A percentile compares a stretch with the other conserved stretches of the same genome.
These are phyloP conservation scores for Lophura nycthemera DNA, from an alignment of 2,113 vertebrate genomes.

Conservation along the genomic window DNA sequence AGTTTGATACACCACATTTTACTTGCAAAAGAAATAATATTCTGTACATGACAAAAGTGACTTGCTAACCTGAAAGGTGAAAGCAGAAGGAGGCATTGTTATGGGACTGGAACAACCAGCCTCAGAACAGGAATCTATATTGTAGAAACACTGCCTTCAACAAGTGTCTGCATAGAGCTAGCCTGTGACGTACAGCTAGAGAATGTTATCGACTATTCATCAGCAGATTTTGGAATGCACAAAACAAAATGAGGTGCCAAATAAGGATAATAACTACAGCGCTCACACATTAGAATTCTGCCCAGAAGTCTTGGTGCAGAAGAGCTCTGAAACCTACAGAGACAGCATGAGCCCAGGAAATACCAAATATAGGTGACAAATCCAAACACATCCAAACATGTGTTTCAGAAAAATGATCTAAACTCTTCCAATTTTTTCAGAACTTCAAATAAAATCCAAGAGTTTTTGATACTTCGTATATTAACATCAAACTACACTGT, in stretches of 20 bases:
- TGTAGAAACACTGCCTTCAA: background rate
- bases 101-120: background rate
- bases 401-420: background rate
- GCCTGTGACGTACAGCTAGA: background rate
- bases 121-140: background rate
- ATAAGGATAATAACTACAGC: background rate
- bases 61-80: background rate
- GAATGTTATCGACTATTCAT: background rate
- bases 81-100: background rate
- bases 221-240: accelerated
- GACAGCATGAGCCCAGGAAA: background rate
- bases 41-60: background rate
- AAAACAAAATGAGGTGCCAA: background rate
- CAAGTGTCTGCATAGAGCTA: background rate
- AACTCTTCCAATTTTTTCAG: background rate
- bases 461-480: background rate
- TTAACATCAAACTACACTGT: background rate
- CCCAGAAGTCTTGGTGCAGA: background rate
- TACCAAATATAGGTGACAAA: background rate
- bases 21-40: background rate
- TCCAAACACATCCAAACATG: background rate
- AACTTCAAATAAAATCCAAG: background rate
- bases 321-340: background rate
- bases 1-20: background rate
- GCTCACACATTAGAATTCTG: background rate